These are phyloP conservation scores for Tetramorium bicarinatum DNA, from an alignment of 2,888 invertebrate species.

Conservation along the genomic window DNA sequence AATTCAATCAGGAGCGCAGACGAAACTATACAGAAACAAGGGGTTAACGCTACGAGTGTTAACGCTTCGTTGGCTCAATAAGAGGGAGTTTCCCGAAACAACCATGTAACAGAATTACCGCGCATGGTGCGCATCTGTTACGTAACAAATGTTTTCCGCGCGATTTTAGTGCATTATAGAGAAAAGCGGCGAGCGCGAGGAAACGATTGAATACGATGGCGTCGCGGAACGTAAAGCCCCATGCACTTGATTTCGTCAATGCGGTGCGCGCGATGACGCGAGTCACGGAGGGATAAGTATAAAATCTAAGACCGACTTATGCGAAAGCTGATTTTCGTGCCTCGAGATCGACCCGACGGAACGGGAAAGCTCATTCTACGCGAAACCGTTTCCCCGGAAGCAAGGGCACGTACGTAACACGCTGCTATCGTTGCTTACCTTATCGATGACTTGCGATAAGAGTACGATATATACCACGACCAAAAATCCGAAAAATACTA, in stretches of 20 bases:
- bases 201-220: conserved; percentile 52
- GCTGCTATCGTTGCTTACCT: conserved; percentile 52
- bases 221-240: conserved; percentile 51
- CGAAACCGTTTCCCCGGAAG: conserved; percentile 52
- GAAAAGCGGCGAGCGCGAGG: background rate
- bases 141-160: conserved; percentile 46
- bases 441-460: conserved; percentile 65
- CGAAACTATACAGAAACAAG: conserved; percentile 30
- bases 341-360: conserved; percentile 11
- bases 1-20: conserved; percentile 34
- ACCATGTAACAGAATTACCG: conserved; percentile 33
- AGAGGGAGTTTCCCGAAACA: conserved; percentile 39
- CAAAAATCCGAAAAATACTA: conserved; percentile 34
- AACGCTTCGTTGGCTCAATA: conserved; percentile 41
- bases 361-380: conserved; percentile 33
- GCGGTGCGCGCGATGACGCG: conserved; percentile 20
- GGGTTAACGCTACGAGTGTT: conserved; percentile 36
- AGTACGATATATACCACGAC: background rate
- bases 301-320: conserved; percentile 61
- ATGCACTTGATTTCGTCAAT: conserved; percentile 33
- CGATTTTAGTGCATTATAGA: conserved; percentile 26
- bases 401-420: conserved; percentile 40
- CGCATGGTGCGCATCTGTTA: conserved; percentile 20
- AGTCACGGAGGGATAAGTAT: conserved; percentile 60
- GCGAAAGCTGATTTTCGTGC: conserved; percentile 55